These are phyloP conservation scores for Catostylus mosaicus DNA, from an alignment of 30 jellyfish, hydroid and myxozoan species.

Conservation along the genomic window DNA sequence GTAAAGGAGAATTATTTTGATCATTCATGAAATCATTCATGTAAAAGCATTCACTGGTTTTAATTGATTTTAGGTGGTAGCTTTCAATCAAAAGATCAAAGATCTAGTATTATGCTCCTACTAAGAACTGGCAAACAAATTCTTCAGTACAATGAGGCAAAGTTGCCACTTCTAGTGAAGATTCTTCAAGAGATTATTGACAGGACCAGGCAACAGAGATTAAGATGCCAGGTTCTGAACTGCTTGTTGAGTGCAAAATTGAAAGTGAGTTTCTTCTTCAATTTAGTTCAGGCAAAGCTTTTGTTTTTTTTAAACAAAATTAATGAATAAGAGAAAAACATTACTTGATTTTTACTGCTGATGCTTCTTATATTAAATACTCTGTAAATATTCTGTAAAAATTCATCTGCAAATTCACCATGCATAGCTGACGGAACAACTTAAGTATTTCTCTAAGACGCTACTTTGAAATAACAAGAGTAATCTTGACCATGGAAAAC, in stretches of 20 bases:
- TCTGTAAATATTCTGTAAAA: too few species aligned
- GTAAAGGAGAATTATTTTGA: background rate
- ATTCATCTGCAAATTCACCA: too few species aligned
- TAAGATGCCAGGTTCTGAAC: conserved; percentile 50
- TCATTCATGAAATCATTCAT: background rate
- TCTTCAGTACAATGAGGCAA: conserved; percentile 31
- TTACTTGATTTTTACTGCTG: too few species aligned
- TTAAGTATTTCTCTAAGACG: too few species aligned
- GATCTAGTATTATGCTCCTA: background rate
- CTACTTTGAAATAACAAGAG: too few species aligned
- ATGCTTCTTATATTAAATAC: too few species aligned
- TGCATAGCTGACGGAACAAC: too few species aligned
- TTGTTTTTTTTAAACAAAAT: background rate
- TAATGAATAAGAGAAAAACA: too few species aligned
- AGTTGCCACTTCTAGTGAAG: conserved; percentile 16
- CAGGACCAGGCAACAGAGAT: background rate
- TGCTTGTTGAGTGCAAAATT: conserved; percentile 43
- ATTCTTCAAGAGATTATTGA: conserved; percentile 33
- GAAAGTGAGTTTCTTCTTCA: conserved; percentile 15
- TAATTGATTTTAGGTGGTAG: background rate
- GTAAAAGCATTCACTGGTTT: too few species aligned
- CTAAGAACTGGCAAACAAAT: conserved; percentile 11
- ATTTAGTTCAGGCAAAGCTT: too few species aligned
- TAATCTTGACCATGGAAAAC: too few species aligned
- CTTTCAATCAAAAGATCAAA: background rate